These are phyloP conservation scores for Brotula barbata DNA, from an alignment of 2,797 vertebrate genomes.

Conservation along the genomic window DNA sequence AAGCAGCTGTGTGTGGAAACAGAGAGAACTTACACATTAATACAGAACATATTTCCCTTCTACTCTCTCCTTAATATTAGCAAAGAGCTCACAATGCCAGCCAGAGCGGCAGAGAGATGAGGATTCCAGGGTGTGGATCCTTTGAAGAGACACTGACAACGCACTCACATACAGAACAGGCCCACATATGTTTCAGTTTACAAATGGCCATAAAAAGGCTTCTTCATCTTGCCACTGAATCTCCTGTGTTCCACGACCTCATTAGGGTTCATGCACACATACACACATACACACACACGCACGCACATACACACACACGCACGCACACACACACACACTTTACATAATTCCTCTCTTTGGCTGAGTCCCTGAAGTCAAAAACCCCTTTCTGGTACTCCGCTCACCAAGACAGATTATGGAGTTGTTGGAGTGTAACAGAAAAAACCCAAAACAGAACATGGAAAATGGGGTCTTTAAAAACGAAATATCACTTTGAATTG, in stretches of 20 bases:
- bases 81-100: constrained; percentile 41
- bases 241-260: constrained; percentile 32
- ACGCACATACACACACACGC: neutral
- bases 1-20: constrained; percentile 10
- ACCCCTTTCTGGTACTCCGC: too few relatives aligned
- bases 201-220: constrained; percentile 57
- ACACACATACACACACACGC: constrained; percentile 7
- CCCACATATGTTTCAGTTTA: constrained; percentile 68
- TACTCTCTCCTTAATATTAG: constrained; percentile 41
- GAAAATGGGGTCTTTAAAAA: too few relatives aligned
- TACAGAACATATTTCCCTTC: constrained; percentile 9
- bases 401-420: too few relatives aligned
- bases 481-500: too few relatives aligned
- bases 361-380: neutral
- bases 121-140: constrained; percentile 35
- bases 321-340: neutral
- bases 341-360: neutral
- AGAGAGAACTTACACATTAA: constrained; percentile 26
- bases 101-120: constrained; percentile 21
- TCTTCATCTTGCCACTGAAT: constrained; percentile 49
- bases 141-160: constrained; percentile 45
- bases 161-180: constrained; percentile 24
- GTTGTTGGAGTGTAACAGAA: too few relatives aligned
- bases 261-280: constrained; percentile 22
- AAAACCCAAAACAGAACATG: too few relatives aligned